Percentiles rank a stretch among this genome's conserved stretches.
Conservation (phyloP, 2,888 invertebrate genomes). For the Scelioninae gen. 2 region DNA sequence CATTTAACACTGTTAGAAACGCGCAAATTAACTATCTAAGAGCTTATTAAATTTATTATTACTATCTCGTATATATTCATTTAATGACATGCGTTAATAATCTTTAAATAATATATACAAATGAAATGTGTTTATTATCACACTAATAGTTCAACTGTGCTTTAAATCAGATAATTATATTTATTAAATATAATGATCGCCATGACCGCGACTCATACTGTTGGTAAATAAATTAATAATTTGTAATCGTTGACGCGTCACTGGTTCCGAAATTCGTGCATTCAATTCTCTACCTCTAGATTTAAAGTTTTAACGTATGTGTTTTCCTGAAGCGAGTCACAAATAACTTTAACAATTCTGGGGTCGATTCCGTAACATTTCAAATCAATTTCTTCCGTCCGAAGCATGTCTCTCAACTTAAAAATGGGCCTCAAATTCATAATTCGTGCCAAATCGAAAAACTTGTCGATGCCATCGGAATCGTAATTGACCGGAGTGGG, state of each 20-base stretch:
- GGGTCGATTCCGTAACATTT: constrained; percentile 68
- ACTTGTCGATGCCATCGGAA: constrained; percentile 65
- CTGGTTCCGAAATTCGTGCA: too few species aligned
- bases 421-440: constrained; percentile 61
- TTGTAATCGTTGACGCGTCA: too few species aligned
- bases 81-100: too few species aligned
- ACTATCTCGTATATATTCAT: background rate
- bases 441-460: constrained; percentile 60
- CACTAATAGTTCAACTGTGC: too few species aligned
- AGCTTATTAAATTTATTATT: background rate
- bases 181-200: too few species aligned
- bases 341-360: constrained; percentile 64
- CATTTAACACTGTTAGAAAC: constrained; percentile 30
- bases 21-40: constrained; percentile 10
- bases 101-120: too few species aligned
- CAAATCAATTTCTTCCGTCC: constrained; percentile 65
- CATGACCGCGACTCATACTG: too few species aligned
- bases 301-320: constrained; percentile 64
- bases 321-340: constrained; percentile 66
- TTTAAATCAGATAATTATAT: too few species aligned
- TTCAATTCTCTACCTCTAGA: constrained; percentile 64
- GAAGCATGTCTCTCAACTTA: constrained; percentile 64
- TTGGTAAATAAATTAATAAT: too few species aligned
- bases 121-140: too few species aligned
- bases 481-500: constrained; percentile 60